phyloP scores from a whole-genome alignment of 1,140 invertebrate species.

The Papilio helenus region DNA sequence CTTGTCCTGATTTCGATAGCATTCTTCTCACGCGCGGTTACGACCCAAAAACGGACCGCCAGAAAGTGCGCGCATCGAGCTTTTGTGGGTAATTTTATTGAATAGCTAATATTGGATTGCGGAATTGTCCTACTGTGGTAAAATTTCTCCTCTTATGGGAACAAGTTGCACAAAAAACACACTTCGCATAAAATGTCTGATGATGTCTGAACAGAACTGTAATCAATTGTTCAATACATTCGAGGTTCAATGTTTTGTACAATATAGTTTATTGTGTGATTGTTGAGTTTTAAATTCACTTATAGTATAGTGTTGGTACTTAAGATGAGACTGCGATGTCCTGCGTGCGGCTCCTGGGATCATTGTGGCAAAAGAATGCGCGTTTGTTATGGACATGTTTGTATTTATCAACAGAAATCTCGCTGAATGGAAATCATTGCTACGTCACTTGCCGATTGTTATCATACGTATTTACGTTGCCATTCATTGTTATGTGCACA shows the following conservation, averaged over 20 bases:
- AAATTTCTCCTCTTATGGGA: conserved; percentile 65
- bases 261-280: too few relatives aligned
- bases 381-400: conserved; percentile 54
- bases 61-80: conserved; percentile 42
- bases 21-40: conserved; percentile 56
- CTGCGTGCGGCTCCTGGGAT: background rate
- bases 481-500: conserved; percentile 38
- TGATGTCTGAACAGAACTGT: background rate
- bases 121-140: conserved; percentile 59
- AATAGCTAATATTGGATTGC: conserved; percentile 55
- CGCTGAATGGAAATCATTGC: conserved; percentile 56
- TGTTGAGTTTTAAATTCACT: background rate
- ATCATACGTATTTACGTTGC: conserved; percentile 32
- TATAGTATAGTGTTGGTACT: background rate
- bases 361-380: conserved; percentile 59
- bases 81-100: conserved; percentile 58
- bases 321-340: conserved; percentile 12
- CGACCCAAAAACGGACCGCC: conserved; percentile 51
- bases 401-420: conserved; percentile 65
- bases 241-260: background rate
- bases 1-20: conserved; percentile 47
- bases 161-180: conserved; percentile 7
- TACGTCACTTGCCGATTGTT: conserved; percentile 44
- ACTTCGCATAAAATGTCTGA: background rate
- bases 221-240: background rate